A percentile compares a stretch with the other conserved stretches of the same genome.
Conservation (phyloP, 1,140 invertebrate genomes). For the Caenorhabditis brenneri region DNA sequence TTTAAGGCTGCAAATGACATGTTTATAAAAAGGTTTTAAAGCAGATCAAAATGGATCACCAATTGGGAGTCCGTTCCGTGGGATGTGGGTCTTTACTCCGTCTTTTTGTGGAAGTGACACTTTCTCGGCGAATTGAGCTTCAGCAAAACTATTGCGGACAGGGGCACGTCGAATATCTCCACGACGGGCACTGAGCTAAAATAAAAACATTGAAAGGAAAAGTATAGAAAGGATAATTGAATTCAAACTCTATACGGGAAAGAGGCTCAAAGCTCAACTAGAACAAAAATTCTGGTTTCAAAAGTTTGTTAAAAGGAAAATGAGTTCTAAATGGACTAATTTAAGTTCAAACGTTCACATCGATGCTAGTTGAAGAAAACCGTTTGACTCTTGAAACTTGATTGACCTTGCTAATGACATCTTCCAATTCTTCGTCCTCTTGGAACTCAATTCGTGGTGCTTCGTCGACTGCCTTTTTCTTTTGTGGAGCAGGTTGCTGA, state of each 20-base stretch:
- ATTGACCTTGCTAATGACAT: conserved; percentile 47
- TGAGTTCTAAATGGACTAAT: too few relatives aligned
- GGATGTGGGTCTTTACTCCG: conserved; percentile 40
- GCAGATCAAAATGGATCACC: not conserved
- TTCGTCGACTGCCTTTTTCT: not conserved
- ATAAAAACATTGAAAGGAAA: not conserved
- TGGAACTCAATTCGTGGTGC: conserved; percentile 32
- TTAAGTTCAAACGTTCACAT: not conserved
- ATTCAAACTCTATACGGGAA: too few relatives aligned
- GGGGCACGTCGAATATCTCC: conserved; percentile 41
- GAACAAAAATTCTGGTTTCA: too few relatives aligned
- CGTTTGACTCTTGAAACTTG: not conserved
- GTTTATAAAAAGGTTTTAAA: conserved; percentile 2
- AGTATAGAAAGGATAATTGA: not conserved
- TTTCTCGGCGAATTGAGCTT: conserved; percentile 34
- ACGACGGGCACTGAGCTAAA: conserved; percentile 18
- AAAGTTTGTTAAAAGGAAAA: not conserved
- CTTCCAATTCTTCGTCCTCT: conserved; percentile 47
- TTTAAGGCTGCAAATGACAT: conserved; percentile 1
- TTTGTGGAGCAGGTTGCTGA: conserved; percentile 25
- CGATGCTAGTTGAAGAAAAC: not conserved
- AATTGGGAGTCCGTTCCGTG: conserved; percentile 4
- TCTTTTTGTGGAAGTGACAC: conserved; percentile 20
- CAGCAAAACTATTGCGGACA: conserved; percentile 19
- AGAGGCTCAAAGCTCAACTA: too few relatives aligned